phyloP scores from a whole-genome alignment of 2,888 invertebrate genomes.

The Cremastinae sp. region DNA sequence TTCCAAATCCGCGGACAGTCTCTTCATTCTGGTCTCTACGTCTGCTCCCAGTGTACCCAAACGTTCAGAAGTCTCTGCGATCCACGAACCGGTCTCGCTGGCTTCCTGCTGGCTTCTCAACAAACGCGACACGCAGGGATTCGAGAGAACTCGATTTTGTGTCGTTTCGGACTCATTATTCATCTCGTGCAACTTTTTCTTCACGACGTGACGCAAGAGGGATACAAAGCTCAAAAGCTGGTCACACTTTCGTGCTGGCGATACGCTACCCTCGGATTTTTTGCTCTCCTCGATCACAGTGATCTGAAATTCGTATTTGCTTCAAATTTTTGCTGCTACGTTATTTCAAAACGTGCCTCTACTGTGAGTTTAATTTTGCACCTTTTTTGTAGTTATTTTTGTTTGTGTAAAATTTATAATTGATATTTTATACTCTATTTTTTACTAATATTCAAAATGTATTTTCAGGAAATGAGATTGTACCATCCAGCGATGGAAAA shows the following conservation, averaged over 20 bases:
- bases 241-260: conserved; percentile 28
- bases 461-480: neutral
- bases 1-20: conserved; percentile 63
- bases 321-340: neutral
- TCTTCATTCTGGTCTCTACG: conserved; percentile 54
- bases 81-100: conserved; percentile 59
- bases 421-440: neutral
- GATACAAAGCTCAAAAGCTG: conserved; percentile 67
- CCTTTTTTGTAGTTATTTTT: no score
- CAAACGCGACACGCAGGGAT: conserved; percentile 64
- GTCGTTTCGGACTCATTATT: conserved; percentile 39
- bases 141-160: neutral
- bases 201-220: conserved; percentile 63
- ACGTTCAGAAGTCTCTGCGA: conserved; percentile 43
- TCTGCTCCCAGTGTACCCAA: conserved; percentile 49
- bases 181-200: conserved; percentile 63
- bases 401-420: neutral
- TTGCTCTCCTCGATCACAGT: conserved; percentile 67
- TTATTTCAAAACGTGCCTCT: no score
- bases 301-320: conserved; percentile 60
- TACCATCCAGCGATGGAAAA: conserved; percentile 72
- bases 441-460: conserved; percentile 10
- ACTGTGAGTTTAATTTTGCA: no score
- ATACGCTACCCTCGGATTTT: conserved; percentile 33
- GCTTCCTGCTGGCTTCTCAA: conserved; percentile 49